A percentile compares a stretch with the other conserved stretches of the same genome.
These are phyloP conservation scores for Microcaecilia unicolor DNA, from an alignment of 2,797 vertebrate species.

Conservation along the genomic window DNA sequence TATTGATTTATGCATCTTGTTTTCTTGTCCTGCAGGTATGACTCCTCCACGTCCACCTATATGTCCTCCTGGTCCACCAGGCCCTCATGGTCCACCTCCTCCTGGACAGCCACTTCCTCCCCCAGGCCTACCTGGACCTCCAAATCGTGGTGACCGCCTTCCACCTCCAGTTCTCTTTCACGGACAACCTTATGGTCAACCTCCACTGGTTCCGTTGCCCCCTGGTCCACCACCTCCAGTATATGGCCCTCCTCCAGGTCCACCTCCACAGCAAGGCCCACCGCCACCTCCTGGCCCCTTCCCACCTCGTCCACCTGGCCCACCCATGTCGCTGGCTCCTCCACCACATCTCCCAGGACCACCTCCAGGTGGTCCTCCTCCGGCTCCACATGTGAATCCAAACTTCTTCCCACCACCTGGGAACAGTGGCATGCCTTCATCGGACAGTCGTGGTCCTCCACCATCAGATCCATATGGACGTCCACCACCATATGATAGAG, in stretches of 20 bases:
- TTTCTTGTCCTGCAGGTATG: neutral
- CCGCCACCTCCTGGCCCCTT: slow-evolving; percentile 90
- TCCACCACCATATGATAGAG: slow-evolving; percentile 90
- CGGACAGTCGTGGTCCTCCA: slow-evolving; percentile 81
- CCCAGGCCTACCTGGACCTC: slow-evolving; percentile 84
- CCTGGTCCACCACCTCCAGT: slow-evolving; percentile 93
- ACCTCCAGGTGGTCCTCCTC: slow-evolving; percentile 91
- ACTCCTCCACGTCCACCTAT: slow-evolving; percentile 87
- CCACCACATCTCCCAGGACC: slow-evolving; percentile 93
- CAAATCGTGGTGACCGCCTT: slow-evolving; percentile 88
- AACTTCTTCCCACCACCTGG: slow-evolving; percentile 96
- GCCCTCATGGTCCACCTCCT: slow-evolving; percentile 81
- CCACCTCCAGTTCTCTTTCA: slow-evolving; percentile 93
- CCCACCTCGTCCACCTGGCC: slow-evolving; percentile 86
- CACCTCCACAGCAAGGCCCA: slow-evolving; percentile 69
- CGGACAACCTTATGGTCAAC: slow-evolving; percentile 90
- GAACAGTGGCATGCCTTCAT: slow-evolving; percentile 85
- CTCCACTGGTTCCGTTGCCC: slow-evolving; percentile 73
- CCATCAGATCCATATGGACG: slow-evolving; percentile 89
- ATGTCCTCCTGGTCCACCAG: slow-evolving; percentile 87
- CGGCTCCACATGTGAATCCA: slow-evolving; percentile 95
- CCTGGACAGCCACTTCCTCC: slow-evolving; percentile 88
- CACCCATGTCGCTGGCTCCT: slow-evolving; percentile 86
- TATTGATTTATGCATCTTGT: too few relatives aligned
- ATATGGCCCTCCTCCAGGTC: slow-evolving; percentile 72